Evolutionary conservation across 2,888 invertebrate species (phyloP).

Genomic region (Chrysina gloriosa): DNA sequence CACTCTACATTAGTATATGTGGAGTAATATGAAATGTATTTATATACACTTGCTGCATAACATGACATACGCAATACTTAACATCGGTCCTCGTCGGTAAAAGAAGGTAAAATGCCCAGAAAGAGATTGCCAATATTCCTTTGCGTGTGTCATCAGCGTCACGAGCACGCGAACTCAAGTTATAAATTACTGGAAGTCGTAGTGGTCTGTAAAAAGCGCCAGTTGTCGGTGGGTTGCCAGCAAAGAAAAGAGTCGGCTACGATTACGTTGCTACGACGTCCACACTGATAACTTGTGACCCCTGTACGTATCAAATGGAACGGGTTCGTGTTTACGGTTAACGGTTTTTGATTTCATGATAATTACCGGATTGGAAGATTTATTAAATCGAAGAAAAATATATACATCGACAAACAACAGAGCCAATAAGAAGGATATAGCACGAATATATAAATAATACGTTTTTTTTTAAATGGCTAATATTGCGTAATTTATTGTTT

Average conservation of each 20-base stretch:
- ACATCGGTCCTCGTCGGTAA: background rate
- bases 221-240: constrained; percentile 27
- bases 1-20: constrained; percentile 61
- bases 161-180: constrained; percentile 25
- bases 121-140: constrained; percentile 24
- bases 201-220: constrained; percentile 23
- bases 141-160: constrained; percentile 30
- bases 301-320: constrained; percentile 32
- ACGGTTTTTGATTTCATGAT: constrained; percentile 35
- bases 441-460: background rate
- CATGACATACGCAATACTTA: constrained; percentile 38
- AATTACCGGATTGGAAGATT: constrained; percentile 28
- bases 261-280: constrained; percentile 18
- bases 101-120: background rate
- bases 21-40: constrained; percentile 46
- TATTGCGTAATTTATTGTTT: too few relatives aligned
- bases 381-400: constrained; percentile 2
- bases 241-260: constrained; percentile 14
- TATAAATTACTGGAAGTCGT: constrained; percentile 27
- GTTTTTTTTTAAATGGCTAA: too few relatives aligned
- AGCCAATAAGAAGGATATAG: background rate
- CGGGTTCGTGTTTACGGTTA: constrained; percentile 32
- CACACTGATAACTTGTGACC: constrained; percentile 34
- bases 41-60: constrained; percentile 1
- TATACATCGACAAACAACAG: background rate